Evolutionary conservation across 2,113 vertebrate genomes (phyloP), one percentile per base, ranked within the genome.

Genomic region (Arvicanthis niloticus): DNA sequence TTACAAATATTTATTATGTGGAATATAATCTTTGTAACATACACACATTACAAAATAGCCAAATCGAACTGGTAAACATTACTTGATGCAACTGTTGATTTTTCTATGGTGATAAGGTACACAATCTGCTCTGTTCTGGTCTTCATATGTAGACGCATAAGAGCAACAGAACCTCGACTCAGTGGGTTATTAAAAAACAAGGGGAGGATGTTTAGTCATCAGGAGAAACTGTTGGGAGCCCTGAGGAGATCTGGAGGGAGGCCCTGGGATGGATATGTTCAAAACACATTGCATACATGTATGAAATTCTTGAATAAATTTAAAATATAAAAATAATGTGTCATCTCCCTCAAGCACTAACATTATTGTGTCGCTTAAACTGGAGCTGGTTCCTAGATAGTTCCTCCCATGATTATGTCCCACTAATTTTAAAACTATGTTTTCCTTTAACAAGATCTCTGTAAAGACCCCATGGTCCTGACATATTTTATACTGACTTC

Each of bases 401-500:
- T 72, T 95, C 42, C 56, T 60, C 75, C 81, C 67, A 84, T 2
- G 45, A 70, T 95, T 89, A 87, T 60, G 22, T 15, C 21, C 65
- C 81, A 37, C 51, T 93, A 45, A 82, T 53, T 86, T 94, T 84
- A 53, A 29, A 91, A 84, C 48, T 91, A 77, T 93, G 60, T 53
- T 94, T 80, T 78, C 53, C 70, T 94, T 45, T 60, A 67, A 17
- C 29, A 78, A 70, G 40, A 85, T 89, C 60, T 92, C 91, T 62
- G 72, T 51, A 45, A 29, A 92, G 48, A 19, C 31, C 42, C 22
- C 70, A 9, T 81, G 82, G 75, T 37, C 91, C 56, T 86, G 77
- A 95, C 42, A 78, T 91, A 86, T 85, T 84, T 96, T 95, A 91
- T 80, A 84, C 84, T 77, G 75, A 92, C 65, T 95, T 93, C 58